Evolutionary conservation across 2,113 vertebrate genomes (phyloP).

Genomic region (Phalacrocorax carbo): DNA sequence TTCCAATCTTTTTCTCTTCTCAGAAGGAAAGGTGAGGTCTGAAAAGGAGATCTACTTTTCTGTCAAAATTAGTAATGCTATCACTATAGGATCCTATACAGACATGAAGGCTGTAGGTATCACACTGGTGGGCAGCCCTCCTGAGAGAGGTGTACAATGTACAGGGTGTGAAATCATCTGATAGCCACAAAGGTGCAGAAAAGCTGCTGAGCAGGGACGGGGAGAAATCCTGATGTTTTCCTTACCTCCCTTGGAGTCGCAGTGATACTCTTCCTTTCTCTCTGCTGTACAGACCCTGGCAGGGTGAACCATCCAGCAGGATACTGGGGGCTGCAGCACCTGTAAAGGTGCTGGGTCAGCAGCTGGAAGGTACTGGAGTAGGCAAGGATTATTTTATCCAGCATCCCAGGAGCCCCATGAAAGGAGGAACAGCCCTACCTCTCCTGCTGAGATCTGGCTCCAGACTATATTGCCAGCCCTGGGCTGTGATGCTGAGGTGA

Average conservation of each 20-base stretch:
- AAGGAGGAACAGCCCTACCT: neutral
- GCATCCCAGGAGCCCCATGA: neutral
- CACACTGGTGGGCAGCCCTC: neutral
- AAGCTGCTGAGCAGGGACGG: neutral
- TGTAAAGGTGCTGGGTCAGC: fast-evolving
- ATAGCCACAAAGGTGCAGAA: neutral
- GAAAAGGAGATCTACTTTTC: neutral
- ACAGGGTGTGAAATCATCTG: neutral
- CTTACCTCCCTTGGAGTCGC: no score
- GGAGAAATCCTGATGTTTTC: neutral
- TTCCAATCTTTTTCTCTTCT: neutral
- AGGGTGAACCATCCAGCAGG: neutral
- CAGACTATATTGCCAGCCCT: neutral
- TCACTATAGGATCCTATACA: neutral
- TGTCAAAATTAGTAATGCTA: neutral
- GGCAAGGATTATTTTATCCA: neutral
- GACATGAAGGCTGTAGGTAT: neutral
- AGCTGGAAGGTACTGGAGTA: neutral
- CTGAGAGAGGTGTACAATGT: neutral
- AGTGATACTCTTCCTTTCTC: neutral
- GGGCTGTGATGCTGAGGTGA: neutral
- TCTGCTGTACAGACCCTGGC: neutral
- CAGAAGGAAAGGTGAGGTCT: neutral
- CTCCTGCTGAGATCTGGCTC: neutral
- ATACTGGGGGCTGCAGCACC: neutral